Base-by-base conservation (phyloP, 2,113 vertebrate species). In the Pollimyrus isidori region DNA sequence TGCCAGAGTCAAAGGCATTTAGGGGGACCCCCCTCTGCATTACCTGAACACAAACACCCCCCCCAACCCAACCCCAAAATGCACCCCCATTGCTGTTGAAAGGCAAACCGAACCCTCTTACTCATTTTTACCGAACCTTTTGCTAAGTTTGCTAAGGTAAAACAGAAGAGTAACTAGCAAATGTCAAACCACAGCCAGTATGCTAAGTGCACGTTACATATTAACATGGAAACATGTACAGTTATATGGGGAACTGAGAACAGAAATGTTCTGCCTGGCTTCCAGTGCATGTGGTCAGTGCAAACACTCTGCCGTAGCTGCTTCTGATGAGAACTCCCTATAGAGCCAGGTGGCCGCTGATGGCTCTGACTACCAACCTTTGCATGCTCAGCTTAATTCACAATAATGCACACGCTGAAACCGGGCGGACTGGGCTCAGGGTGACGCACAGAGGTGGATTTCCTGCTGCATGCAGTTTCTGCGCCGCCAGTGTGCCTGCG, bases 1-100 rank as follows among this genome's bases (percentile, higher is more conserved):
- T 91, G 49, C 80, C 89, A 49, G 88, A 90, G 91, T 91, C 92
- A 92, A 86, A 90, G 91, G 89, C 87, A 86, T 89, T 35, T 86
- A 90, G 85, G 56, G 11, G 26, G 9, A n/a, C 45, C 58, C n/a
- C 21, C 26, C 45, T 7, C 65, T 5, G 19, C 45, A 11, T 35
- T 9, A 52, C 85, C 26, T 30, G 48, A 45, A 86, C 49, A 30
- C 23, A 50, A 5, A 52, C 13, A 52, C 11, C 15, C 23, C n/a
- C 49, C n/a, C 35, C 35, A 35, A 35, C 35, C 35, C 56, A n/a
- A 21, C 56, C 56, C 46, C 11, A 1, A 52, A 53, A 53, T n/a
- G 9, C 15, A 42, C 19, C 35, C 73, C 17, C 73, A 80, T 42
- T 19, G 62, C 62, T 30, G 62, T 42, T 35, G 35, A 42, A 80